Percentiles rank a stretch among this genome's conserved stretches.
Conservation (phyloP, 2,888 invertebrate genomes). For the Teleogryllus oceanicus region DNA sequence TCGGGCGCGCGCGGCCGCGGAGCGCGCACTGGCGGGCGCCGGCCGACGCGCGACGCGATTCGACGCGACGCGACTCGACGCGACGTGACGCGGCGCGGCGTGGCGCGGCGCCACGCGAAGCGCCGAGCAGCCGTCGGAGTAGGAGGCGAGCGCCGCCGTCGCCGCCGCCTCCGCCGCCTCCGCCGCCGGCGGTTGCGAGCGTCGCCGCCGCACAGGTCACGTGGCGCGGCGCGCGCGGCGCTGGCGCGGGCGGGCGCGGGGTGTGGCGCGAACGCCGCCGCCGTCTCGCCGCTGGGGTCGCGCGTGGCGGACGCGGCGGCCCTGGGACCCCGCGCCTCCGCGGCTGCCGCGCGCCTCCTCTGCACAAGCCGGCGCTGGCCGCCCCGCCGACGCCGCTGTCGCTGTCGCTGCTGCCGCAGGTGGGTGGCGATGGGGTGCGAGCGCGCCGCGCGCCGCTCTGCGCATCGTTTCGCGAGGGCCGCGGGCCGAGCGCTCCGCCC, state of each 20-base stretch:
- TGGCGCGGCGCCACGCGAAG: background rate
- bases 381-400: constrained; percentile 1
- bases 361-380: background rate
- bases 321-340: background rate
- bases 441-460: constrained; percentile 12
- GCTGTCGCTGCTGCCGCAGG: background rate
- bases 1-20: background rate
- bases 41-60: background rate
- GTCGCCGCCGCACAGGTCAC: background rate
- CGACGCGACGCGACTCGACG: background rate
- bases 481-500: constrained; percentile 18
- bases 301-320: background rate
- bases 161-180: no score
- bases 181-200: background rate
- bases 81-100: background rate
- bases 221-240: background rate
- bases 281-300: no score
- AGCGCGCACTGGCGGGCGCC: background rate
- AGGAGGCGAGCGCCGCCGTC: no score
- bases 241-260: background rate
- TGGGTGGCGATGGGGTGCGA: background rate
- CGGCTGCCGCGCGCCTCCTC: no score
- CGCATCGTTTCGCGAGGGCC: background rate
- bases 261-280: background rate
- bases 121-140: background rate